Evolutionary conservation across 2,113 vertebrate species (phyloP), one percentile per base, ranked within the genome.

Genomic region (Etia nguti): DNA sequence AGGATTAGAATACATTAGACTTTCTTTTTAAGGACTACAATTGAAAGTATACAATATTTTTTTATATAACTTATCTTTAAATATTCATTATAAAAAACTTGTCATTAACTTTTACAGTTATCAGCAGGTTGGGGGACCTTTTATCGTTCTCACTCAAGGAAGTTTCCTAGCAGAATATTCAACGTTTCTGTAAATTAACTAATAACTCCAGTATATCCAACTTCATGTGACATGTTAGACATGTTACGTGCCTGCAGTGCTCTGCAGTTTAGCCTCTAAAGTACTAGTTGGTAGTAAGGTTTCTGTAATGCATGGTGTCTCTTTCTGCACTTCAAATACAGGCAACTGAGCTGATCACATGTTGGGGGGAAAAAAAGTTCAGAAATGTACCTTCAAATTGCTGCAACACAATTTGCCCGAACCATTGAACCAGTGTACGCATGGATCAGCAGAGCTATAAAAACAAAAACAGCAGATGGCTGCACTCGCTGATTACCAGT

Each of bases 351-450:
- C 16, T 20, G 48, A 50, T 50, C 48, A 26, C 38, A 18, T 26
- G 68, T 73, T 73, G 34, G 60, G 56, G 22, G 31, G 3, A 5
- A 6, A 0, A 0, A 4, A 2, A 46, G 38, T 26, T 18, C 15
- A 26, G 22, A 10, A 46, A 15, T 73, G 68, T 29, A 46, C 15
- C 22, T 48, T 73, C 16, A 73, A 18, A 73, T 73, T 48, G 41
- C 68, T 73, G 68, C 41, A 48, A 48, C 15, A 75, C 68, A 48
- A 18, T 73, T 73, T 73, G 13, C 68, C 22, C 4, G 38, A 18
- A 46, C 13, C 68, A 26, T 46, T 46, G 68, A 73, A n/a, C n/a
- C n/a, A n/a, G 24, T 75, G 41, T 48, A 18, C 68, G 4, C 41
- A 18, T 29, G 68, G 68, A 75, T 75, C 68, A 48, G 68, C 68